Evolutionary conservation across 2,888 invertebrate genomes (phyloP).

Genomic region (Mimumesa dahlbomi): DNA sequence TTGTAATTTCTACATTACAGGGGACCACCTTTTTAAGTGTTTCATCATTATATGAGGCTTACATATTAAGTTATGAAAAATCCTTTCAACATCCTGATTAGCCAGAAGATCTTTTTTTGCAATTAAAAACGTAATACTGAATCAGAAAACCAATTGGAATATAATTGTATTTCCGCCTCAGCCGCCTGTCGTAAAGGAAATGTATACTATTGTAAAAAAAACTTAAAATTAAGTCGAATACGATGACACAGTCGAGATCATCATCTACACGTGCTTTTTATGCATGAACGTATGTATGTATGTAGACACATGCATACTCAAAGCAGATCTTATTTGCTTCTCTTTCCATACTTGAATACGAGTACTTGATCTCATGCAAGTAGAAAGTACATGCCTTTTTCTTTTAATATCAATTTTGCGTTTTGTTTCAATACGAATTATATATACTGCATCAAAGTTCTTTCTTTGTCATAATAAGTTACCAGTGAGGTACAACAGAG

Average conservation of each 20-base stretch:
- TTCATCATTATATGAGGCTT: conserved; percentile 5
- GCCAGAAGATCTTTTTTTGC: not conserved
- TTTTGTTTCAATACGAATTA: conserved; percentile 7
- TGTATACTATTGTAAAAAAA: too few species aligned
- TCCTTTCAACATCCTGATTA: conserved; percentile 13
- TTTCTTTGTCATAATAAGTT: not conserved
- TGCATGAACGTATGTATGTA: too few species aligned
- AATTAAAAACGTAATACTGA: conserved; percentile 14
- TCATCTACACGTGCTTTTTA: conserved; percentile 11
- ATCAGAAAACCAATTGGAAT: not conserved
- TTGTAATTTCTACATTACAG: conserved; percentile 5
- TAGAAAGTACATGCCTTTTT: not conserved
- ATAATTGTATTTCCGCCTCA: conserved; percentile 1
- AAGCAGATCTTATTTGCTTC: conserved; percentile 15
- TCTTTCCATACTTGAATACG: too few species aligned
- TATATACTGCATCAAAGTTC: too few species aligned
- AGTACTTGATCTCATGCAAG: conserved; percentile 7
- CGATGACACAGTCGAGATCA: too few species aligned
- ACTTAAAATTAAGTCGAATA: not conserved
- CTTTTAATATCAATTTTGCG: not conserved
- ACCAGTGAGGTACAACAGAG: not conserved
- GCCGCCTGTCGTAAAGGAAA: not conserved
- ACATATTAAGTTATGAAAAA: conserved; percentile 5
- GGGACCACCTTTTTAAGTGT: conserved; percentile 12
- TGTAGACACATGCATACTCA: conserved; percentile 23